Evolutionary conservation across 2,888 invertebrate genomes (phyloP).

Genomic region (Cephus rjabovi): DNA sequence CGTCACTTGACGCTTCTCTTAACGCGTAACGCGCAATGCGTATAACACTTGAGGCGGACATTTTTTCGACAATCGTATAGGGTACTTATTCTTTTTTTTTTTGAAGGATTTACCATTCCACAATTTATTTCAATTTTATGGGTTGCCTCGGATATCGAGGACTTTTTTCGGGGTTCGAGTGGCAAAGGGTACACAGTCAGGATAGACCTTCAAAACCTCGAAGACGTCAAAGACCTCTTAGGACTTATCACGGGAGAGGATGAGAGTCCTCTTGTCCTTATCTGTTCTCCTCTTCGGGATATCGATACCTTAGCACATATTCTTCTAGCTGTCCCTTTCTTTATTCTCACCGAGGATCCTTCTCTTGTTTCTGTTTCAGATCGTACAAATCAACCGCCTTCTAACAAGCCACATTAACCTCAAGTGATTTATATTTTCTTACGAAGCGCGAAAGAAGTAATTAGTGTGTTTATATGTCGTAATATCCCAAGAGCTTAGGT

Average conservation of each 20-base stretch:
- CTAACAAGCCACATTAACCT: constrained; percentile 67
- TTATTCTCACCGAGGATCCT: not conserved
- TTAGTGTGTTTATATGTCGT: constrained; percentile 65
- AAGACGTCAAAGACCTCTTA: not conserved
- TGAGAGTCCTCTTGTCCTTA: not conserved
- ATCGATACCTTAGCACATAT: not conserved
- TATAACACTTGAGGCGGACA: not conserved
- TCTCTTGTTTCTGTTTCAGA: constrained; percentile 55
- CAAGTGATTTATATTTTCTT: constrained; percentile 68
- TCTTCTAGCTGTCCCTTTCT: not conserved
- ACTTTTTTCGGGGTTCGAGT: not conserved
- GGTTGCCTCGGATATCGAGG: not conserved
- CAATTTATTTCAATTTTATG: not conserved
- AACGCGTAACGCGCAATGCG: not conserved
- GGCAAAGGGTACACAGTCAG: not conserved
- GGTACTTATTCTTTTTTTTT: not conserved
- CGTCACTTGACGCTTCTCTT: not conserved
- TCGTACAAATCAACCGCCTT: constrained; percentile 68
- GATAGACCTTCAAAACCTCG: not conserved
- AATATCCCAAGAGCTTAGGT: constrained; percentile 56
- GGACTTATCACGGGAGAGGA: not conserved
- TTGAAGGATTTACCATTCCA: not conserved
- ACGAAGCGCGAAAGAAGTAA: constrained; percentile 58
- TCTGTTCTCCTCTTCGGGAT: not conserved
- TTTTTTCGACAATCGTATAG: not conserved